Evolutionary conservation across 2,113 vertebrate species (phyloP).

Genomic region (Alouatta palliata): DNA sequence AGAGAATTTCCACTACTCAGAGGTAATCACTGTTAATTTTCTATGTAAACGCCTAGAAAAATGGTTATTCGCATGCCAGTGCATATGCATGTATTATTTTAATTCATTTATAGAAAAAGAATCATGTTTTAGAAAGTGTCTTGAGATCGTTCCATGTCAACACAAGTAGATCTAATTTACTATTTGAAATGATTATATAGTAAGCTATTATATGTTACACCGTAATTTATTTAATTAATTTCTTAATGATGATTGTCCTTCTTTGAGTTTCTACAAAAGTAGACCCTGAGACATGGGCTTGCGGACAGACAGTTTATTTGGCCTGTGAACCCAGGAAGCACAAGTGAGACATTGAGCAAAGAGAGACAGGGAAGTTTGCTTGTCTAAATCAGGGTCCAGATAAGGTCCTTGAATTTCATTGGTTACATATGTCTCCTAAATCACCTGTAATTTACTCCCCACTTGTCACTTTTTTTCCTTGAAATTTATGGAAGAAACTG

Average conservation of each 20-base stretch:
- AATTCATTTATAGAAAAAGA: background rate
- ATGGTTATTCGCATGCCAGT: background rate
- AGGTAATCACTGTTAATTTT: background rate
- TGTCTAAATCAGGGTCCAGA: background rate
- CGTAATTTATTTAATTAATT: background rate
- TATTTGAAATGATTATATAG: background rate
- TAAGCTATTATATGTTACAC: background rate
- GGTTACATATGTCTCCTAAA: background rate
- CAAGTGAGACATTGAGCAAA: background rate
- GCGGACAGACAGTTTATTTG: background rate
- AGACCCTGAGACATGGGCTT: background rate
- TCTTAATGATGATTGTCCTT: background rate
- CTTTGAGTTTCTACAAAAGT: background rate
- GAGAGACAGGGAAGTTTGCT: background rate
- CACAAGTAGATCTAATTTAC: background rate
- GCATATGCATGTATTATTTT: background rate
- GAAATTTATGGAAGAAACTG: background rate
- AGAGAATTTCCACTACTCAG: background rate
- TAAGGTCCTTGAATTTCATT: background rate
- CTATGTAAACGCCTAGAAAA: background rate
- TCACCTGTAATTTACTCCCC: background rate
- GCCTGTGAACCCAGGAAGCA: background rate
- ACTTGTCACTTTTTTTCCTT: background rate
- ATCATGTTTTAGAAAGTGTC: constrained; percentile 1
- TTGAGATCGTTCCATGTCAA: background rate